phyloP scores from a whole-genome alignment of 2,888 invertebrate species.

The Euzetes globulus region DNA sequence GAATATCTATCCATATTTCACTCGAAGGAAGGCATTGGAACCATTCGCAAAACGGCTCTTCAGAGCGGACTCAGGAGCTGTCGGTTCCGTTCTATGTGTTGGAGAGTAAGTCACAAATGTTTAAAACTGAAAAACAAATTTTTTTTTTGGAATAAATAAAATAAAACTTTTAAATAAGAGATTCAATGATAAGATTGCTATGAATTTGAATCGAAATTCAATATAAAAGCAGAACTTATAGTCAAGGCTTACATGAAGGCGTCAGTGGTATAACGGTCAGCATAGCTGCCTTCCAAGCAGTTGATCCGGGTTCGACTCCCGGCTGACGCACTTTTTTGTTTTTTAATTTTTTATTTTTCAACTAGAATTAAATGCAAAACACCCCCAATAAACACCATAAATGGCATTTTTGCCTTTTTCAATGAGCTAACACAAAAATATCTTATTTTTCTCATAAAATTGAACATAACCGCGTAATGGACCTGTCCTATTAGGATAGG shows the following conservation, averaged over 20 bases:
- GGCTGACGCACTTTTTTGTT: conserved; percentile 18
- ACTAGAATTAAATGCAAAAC: too few relatives aligned
- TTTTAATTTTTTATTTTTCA: neutral
- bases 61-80: conserved; percentile 40
- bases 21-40: conserved; percentile 33
- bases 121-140: neutral
- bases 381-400: too few relatives aligned
- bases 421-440: too few relatives aligned
- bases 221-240: too few relatives aligned
- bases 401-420: too few relatives aligned
- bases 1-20: conserved; percentile 41
- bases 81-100: conserved; percentile 43
- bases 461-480: too few relatives aligned
- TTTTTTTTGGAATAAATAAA: too few relatives aligned
- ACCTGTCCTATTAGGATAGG: too few relatives aligned
- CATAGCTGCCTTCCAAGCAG: conserved; percentile 32
- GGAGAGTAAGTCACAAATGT: conserved; percentile 39
- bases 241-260: neutral
- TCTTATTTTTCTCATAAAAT: too few relatives aligned
- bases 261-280: conserved; percentile 31
- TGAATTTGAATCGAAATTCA: too few relatives aligned
- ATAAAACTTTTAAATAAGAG: too few relatives aligned
- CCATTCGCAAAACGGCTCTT: conserved; percentile 39
- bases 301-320: conserved; percentile 31
- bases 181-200: too few relatives aligned